phyloP scores from a whole-genome alignment of 2,797 vertebrate genomes.

The Chelon labrosus region DNA sequence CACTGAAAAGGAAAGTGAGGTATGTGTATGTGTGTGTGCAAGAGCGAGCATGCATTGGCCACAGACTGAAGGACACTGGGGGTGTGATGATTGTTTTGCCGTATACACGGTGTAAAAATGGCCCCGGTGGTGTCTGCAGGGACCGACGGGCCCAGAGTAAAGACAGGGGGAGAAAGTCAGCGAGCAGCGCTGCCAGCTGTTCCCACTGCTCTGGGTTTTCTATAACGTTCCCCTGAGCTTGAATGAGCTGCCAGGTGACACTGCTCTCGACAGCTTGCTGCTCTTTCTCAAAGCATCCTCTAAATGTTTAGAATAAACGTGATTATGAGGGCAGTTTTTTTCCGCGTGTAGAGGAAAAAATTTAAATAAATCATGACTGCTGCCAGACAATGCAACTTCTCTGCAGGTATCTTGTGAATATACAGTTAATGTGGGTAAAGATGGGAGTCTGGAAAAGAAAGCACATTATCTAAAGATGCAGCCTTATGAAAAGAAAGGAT shows the following conservation, averaged over 20 bases:
- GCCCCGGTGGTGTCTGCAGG: slow-evolving; percentile 62
- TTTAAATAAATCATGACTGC: too few relatives aligned
- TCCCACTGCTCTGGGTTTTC: slow-evolving; percentile 69
- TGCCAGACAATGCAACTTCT: too few relatives aligned
- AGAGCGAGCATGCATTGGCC: slow-evolving; percentile 17
- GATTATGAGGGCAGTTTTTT: slow-evolving; percentile 23
- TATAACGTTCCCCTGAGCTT: slow-evolving; percentile 72
- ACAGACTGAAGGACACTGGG: slow-evolving; percentile 61
- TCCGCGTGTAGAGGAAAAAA: neutral
- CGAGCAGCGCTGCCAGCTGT: slow-evolving; percentile 71
- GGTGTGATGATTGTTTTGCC: slow-evolving; percentile 67
- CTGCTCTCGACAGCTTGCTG: slow-evolving; percentile 45
- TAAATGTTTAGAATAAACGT: slow-evolving; percentile 38
- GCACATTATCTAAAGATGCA: too few relatives aligned
- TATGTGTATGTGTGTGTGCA: slow-evolving; percentile 2
- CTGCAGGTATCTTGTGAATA: neutral
- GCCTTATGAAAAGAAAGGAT: too few relatives aligned
- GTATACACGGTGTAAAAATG: slow-evolving; percentile 63
- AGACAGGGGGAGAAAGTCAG: slow-evolving; percentile 67
- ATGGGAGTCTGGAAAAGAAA: neutral
- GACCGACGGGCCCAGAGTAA: slow-evolving; percentile 50
- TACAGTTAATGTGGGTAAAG: neutral
- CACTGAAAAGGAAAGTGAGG: slow-evolving; percentile 40
- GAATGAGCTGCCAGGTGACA: slow-evolving; percentile 75
- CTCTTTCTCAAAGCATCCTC: slow-evolving; percentile 26